Percentiles rank a stretch among this genome's conserved stretches.
phyloP scores from a whole-genome alignment of 2,888 invertebrate genomes.

The Hirtodrosophila histrioides region DNA sequence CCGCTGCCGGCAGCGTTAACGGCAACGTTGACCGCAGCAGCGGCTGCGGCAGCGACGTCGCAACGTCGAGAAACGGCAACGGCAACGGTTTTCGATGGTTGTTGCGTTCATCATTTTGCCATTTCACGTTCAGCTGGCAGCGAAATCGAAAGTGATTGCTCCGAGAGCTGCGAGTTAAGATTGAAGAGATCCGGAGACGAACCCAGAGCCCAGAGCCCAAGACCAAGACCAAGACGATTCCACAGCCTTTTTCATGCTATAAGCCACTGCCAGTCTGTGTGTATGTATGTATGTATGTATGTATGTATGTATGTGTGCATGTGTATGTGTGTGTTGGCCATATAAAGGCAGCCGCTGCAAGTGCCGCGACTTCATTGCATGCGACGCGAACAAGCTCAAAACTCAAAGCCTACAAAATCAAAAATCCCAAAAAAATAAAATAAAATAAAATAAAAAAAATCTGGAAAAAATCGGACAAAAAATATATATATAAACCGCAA shows the following conservation, averaged over 20 bases:
- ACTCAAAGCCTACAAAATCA: not conserved
- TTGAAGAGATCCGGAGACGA: constrained; percentile 38
- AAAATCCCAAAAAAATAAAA: constrained; percentile 23
- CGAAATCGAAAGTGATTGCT: constrained; percentile 84
- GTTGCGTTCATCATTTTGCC: constrained; percentile 83
- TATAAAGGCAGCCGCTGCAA: constrained; percentile 60
- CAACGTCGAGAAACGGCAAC: constrained; percentile 25
- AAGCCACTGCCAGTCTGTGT: constrained; percentile 2
- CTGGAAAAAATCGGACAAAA: not conserved
- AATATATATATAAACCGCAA: constrained; percentile 13
- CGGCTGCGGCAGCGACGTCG: constrained; percentile 16
- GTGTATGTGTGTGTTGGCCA: constrained; percentile 19
- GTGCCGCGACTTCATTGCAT: constrained; percentile 62
- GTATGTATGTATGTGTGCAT: constrained; percentile 11
- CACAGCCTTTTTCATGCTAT: constrained; percentile 38
- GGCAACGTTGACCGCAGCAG: not conserved
- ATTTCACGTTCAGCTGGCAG: constrained; percentile 84
- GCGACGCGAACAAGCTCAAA: constrained; percentile 38
- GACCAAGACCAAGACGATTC: constrained; percentile 16
- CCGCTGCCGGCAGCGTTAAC: constrained; percentile 18
- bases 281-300: not conserved
- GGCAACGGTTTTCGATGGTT: constrained; percentile 77
- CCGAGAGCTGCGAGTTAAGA: constrained; percentile 71
- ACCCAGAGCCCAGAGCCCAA: constrained; percentile 16
- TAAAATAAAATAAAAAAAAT: constrained; percentile 5